phyloP scores from a whole-genome alignment of 2,113 vertebrate genomes.

The Callorhinus ursinus region DNA sequence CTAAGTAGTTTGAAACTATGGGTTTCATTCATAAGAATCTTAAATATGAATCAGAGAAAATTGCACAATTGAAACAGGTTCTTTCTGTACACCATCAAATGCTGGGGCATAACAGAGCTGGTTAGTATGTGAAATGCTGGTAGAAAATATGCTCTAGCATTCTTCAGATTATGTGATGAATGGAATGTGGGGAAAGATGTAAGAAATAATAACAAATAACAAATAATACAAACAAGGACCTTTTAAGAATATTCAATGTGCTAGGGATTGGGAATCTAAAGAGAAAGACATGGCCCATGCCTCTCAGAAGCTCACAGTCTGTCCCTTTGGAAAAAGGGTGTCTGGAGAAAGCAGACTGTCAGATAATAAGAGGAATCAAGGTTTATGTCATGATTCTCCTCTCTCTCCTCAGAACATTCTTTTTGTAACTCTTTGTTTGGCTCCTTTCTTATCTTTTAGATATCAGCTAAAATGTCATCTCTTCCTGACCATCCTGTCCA shows the following conservation, averaged over 20 bases:
- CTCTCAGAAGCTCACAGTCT: not conserved
- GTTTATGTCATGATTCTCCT: not conserved
- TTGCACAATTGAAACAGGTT: not conserved
- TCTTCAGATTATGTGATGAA: not conserved
- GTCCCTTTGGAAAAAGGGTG: not conserved
- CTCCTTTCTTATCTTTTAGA: not conserved
- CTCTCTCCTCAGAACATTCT: not conserved
- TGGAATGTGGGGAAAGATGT: not conserved
- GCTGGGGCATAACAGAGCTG: not conserved
- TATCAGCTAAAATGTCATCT: not conserved
- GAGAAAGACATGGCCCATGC: not conserved
- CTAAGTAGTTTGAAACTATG: not conserved
- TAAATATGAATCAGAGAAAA: not conserved
- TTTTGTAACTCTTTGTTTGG: not conserved
- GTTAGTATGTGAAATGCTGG: not conserved
- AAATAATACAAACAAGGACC: not conserved
- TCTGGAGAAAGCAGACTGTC: not conserved
- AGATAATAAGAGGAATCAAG: not conserved
- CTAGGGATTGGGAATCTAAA: not conserved
- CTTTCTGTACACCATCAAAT: not conserved
- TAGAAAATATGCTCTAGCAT: not conserved
- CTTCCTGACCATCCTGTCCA: not conserved
- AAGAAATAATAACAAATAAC: not conserved
- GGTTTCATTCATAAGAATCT: not conserved
- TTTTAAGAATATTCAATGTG: not conserved